Percentiles rank a stretch among this genome's conserved stretches.
phyloP scores from a whole-genome alignment of 2,888 invertebrate genomes.

The Eupithecia tripunctaria region DNA sequence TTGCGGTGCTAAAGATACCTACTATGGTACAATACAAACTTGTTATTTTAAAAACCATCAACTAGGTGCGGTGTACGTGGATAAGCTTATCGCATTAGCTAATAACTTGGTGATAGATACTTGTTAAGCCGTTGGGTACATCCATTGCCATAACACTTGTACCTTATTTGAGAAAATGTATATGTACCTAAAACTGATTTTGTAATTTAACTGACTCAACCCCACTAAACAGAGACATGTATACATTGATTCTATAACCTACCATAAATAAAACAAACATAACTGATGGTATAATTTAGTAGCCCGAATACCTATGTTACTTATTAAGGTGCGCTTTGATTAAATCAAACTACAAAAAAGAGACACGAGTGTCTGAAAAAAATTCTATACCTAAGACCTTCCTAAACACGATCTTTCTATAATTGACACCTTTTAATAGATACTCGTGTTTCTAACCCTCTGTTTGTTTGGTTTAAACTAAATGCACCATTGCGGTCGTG shows the following conservation, averaged over 20 bases:
- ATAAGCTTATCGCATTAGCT: constrained; percentile 9
- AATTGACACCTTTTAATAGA: neutral
- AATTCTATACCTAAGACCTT: neutral
- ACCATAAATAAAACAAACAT: neutral
- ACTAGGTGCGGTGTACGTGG: neutral
- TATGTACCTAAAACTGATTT: neutral
- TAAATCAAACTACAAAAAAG: neutral
- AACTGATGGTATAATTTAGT: neutral
- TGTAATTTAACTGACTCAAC: neutral
- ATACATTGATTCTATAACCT: neutral
- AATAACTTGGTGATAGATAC: neutral
- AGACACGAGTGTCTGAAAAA: neutral
- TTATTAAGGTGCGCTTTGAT: neutral
- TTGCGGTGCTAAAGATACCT: neutral
- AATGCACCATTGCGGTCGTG: neutral
- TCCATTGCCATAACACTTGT: neutral
- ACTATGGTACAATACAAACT: neutral
- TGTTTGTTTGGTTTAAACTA: neutral
- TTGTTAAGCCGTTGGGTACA: neutral
- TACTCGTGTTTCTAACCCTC: neutral
- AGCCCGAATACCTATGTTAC: neutral
- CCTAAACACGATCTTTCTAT: neutral
- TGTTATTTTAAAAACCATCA: neutral
- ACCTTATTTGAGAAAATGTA: neutral
- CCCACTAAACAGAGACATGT: neutral